phyloP scores from a whole-genome alignment of 53 echinoderm and acorn worm species.

The Stichopus horrens region DNA sequence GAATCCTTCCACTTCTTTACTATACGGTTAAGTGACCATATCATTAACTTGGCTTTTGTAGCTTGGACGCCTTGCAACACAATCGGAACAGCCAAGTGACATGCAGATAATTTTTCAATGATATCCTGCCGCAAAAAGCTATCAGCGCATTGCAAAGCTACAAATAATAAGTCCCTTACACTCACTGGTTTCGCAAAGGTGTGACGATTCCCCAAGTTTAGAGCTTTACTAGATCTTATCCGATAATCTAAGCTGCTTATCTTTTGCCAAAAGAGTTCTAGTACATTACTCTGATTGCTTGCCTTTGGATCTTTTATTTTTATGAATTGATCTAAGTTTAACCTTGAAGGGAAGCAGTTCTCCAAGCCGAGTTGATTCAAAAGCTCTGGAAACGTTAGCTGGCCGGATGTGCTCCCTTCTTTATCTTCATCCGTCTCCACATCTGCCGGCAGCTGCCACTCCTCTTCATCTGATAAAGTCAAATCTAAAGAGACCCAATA shows the following conservation, averaged over 20 bases:
- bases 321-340: neutral
- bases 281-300: neutral
- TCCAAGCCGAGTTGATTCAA: neutral
- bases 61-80: neutral
- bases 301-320: neutral
- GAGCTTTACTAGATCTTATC: too few species aligned
- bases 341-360: neutral
- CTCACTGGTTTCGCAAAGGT: neutral
- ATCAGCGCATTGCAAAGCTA: neutral
- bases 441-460: neutral
- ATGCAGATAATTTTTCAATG: slow-evolving; percentile 2
- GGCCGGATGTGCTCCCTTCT: too few species aligned
- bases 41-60: neutral
- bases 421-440: neutral
- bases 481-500: too few species aligned
- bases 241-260: neutral
- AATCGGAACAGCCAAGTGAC: neutral
- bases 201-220: neutral
- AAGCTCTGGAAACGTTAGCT: neutral
- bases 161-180: slow-evolving; percentile 4
- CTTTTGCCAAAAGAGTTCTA: slow-evolving; percentile 1
- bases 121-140: neutral
- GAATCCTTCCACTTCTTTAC: neutral
- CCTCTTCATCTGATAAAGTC: too few species aligned
- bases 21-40: neutral